Evolutionary conservation across 2,888 invertebrate genomes (phyloP), one percentile per base, ranked within the genome.

Genomic region (Rotaria socialis): DNA sequence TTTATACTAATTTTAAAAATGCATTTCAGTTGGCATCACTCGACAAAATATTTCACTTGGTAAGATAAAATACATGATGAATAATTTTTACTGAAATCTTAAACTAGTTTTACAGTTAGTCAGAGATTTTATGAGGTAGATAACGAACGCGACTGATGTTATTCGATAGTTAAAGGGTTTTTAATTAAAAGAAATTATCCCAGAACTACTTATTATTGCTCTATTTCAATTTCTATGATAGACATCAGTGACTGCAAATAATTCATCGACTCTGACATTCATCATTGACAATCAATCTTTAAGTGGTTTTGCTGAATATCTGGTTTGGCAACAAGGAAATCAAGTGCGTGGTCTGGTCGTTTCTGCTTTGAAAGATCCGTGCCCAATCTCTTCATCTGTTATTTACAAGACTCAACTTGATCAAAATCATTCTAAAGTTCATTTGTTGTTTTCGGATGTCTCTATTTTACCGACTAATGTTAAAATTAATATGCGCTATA

Each of bases 291-390:
- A 60, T 60, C 0, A 3, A 14, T 27, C 60, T n/a, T 27, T 60
- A 3, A 27, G 27, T 60, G 60, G 60, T 60, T 75, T 75, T 43
- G 75, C 43, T 41, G 75, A 75, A 75, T 75, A 75, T 75, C 41
- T 75, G 22, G 2, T 24, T 14, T 75, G 75, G 75, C 75, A 75
- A 43, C 75, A 75, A 43, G 0, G 14, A 27, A 2, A 27, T 14
- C 11, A 60, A 14, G 27, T 60, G 2, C 10, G 27, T 27, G 60
- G 60, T 27, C n/a, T 60, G 4, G 27, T 60, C 0, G 14, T 60
- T 27, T 60, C 60, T 14, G 27, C 27, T 60, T 27, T 11, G 4
- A 8, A 10, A 11, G 14, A 27, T n/a, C 1, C 11, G 14, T 27
- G 3, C 4, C 60, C 60, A n/a, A 27, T 27, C 0, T 27, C 5